Evolutionary conservation across 2,888 invertebrate genomes (phyloP).

Genomic region (Erebia ligea): DNA sequence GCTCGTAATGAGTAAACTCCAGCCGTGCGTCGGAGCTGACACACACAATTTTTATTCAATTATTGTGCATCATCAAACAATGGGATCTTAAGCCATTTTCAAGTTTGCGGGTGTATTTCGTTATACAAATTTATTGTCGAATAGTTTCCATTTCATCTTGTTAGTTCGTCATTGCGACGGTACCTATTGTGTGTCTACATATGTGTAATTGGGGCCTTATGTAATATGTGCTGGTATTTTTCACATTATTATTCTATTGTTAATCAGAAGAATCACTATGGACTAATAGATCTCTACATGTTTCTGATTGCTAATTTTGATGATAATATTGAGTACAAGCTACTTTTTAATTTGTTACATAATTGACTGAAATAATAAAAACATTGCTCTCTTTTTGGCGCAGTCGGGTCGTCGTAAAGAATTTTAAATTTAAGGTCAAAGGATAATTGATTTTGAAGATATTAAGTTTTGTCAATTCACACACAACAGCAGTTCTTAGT

Average conservation of each 20-base stretch:
- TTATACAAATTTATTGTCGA: slow-evolving; percentile 6
- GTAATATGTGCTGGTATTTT: slow-evolving; percentile 36
- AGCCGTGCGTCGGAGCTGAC: no score
- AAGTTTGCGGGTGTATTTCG: slow-evolving; percentile 8
- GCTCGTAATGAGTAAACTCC: no score
- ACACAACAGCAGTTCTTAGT: no score
- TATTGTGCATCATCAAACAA: slow-evolving; percentile 22
- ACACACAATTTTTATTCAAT: no score
- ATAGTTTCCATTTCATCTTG: slow-evolving; percentile 19
- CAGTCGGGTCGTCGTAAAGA: no score
- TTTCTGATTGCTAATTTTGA: background rate
- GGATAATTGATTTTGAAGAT: no score
- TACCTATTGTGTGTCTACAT: slow-evolving; percentile 23
- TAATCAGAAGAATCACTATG: slow-evolving; percentile 25
- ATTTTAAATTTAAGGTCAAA: no score
- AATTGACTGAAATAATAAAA: no score
- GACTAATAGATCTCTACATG: slow-evolving; percentile 3
- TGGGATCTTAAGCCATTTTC: slow-evolving; percentile 18
- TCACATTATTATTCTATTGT: slow-evolving; percentile 38
- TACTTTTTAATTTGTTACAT: background rate
- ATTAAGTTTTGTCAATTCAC: no score
- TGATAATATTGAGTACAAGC: background rate
- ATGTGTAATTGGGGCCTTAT: slow-evolving; percentile 32
- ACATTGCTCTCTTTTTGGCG: no score
- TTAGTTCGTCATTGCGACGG: slow-evolving; percentile 21